These are phyloP conservation scores for Phyto melanocephala DNA, from an alignment of 2,888 invertebrate genomes.

Conservation along the genomic window DNA sequence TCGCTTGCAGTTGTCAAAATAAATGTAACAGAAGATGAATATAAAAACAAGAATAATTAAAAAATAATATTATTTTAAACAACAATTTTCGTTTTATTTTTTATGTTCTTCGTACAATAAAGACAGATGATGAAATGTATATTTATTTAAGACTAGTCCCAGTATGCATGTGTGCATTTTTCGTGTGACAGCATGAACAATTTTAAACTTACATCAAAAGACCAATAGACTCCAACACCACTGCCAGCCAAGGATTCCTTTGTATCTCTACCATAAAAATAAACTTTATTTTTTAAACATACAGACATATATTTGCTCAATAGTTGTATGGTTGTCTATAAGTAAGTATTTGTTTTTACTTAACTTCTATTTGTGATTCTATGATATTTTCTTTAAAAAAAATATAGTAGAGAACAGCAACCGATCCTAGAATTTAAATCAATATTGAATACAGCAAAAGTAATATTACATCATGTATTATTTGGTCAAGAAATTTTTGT, in stretches of 20 bases:
- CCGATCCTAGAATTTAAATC: background rate
- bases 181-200: background rate
- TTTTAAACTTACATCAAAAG: background rate
- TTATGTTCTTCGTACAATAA: background rate
- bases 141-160: background rate
- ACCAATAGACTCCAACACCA: background rate
- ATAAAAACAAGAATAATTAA: constrained; percentile 50
- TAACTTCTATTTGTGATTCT: background rate
- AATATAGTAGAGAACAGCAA: background rate
- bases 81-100: constrained; percentile 10
- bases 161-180: background rate
- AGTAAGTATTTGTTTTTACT: background rate
- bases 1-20: constrained; percentile 7
- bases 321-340: background rate
- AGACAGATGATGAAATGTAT: background rate
- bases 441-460: background rate
- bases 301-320: background rate
- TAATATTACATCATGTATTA: constrained; percentile 20
- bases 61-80: constrained; percentile 59
- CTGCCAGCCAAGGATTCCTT: background rate
- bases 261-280: background rate
- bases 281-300: background rate
- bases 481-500: background rate
- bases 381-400: background rate
- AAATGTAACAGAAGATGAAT: background rate